Conservation (phyloP, 2,113 vertebrate genomes). For the Catharus bicknelli region DNA sequence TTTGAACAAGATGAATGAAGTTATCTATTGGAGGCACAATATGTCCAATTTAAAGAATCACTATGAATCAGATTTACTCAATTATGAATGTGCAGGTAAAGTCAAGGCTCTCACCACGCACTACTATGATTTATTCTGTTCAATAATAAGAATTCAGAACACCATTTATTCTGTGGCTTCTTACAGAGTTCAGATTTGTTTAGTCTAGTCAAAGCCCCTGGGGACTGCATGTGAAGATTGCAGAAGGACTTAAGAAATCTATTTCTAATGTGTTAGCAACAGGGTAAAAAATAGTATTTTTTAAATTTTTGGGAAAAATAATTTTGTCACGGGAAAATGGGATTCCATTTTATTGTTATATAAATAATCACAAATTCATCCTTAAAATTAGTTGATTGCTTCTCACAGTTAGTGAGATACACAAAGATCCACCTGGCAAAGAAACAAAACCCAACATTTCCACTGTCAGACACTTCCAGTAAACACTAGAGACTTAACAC, state of each 20-base stretch:
- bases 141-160: not conserved
- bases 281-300: not conserved
- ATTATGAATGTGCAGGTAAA: not conserved
- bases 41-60: not conserved
- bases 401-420: not conserved
- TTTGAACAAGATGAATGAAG: not conserved
- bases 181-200: not conserved
- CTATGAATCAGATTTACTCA: not conserved
- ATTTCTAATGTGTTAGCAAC: not conserved
- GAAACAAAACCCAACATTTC: not conserved
- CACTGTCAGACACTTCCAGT: not conserved
- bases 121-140: not conserved
- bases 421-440: not conserved
- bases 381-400: not conserved
- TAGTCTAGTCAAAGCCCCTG: not conserved
- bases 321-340: not conserved
- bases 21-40: not conserved
- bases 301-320: not conserved
- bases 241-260: not conserved
- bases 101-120: not conserved
- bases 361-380: not conserved
- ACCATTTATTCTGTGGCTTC: not conserved
- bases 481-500: constrained; percentile 8
- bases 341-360: not conserved
- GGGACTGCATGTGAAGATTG: not conserved